These are phyloP conservation scores for Rotaria magnacalcarata DNA, from an alignment of 2,888 invertebrate genomes.

Conservation along the genomic window DNA sequence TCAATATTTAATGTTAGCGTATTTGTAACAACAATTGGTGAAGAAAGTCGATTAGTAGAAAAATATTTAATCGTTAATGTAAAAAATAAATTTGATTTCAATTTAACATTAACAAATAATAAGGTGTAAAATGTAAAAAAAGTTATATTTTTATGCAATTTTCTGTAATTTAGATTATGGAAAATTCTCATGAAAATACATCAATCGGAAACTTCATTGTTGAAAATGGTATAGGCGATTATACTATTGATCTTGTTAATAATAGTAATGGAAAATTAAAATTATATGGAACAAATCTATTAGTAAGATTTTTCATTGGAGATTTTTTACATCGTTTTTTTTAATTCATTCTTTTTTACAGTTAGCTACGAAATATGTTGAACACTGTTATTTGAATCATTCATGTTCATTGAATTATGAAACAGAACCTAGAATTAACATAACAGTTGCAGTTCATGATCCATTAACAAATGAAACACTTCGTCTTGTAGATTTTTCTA, in stretches of 20 bases:
- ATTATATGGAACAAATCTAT: background rate
- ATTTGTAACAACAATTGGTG: background rate
- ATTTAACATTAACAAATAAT: background rate
- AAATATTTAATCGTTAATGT: background rate
- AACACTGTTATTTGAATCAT: background rate
- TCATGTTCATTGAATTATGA: slow-evolving; percentile 39
- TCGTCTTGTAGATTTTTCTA: slow-evolving; percentile 46
- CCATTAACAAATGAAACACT: slow-evolving; percentile 54
- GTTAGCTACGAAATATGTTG: background rate
- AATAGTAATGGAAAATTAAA: background rate
- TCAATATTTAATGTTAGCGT: background rate
- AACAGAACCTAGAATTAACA: background rate
- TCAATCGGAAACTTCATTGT: background rate
- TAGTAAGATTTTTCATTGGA: background rate
- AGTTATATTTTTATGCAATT: no score
- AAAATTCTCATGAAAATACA: background rate
- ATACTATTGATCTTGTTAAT: background rate
- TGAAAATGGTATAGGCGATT: background rate
- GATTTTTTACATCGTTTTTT: no score
- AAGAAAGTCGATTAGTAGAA: background rate
- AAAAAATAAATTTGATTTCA: background rate
- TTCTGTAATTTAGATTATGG: background rate
- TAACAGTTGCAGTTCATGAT: slow-evolving; percentile 15
- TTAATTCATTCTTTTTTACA: background rate
- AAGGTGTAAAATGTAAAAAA: background rate